Base-by-base conservation (phyloP, 2,113 vertebrate genomes). In the Glaucomys volans region DNA sequence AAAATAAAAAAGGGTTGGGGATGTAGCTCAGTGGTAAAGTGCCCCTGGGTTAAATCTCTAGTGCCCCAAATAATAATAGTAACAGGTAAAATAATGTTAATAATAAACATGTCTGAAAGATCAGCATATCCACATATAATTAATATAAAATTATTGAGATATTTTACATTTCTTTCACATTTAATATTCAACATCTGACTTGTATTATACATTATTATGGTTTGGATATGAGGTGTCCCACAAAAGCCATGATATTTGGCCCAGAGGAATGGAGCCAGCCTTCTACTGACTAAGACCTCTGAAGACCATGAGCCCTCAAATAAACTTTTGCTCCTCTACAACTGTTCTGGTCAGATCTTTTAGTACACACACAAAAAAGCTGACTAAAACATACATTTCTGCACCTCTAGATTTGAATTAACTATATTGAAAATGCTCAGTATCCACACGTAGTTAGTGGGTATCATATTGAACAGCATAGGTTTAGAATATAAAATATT, bases 21-120 rank as follows among this genome's bases (percentile, higher is more conserved):
- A 57, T 24, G 20, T 20, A 57, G 1, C 20, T 57, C 54, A 57
- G 54, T 57, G 54, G 54, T 8, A 57, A 57, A 57, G 54, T 57
- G 7, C 54, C 54, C 54, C 54, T 57, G 54, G 54, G 54, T 57
- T 57, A 57, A 57, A 57, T 57, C 54, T 57, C 54, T 8, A 57
- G 54, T 57, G 54, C 7, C 54, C 20, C 22, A 8, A 57, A 57
- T 22, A 57, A 57, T 22, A 57, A 57, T 57, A 57, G 30, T 82
- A 62, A 93, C 5, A 92, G 11, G 16, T 85, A 17, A 95, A 76
- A 81, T 57, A 35, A 28, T 89, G 32, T 89, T 84, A 89, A 62
- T 84, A 16, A 64, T 72, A 85, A 88, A 74, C 4, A 54, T 62
- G 4, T 42, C 30, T 87, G 86, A 76, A 92, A 79, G 42, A 24